Evolutionary conservation across 2,888 invertebrate species (phyloP).

Genomic region (Cancer borealis): DNA sequence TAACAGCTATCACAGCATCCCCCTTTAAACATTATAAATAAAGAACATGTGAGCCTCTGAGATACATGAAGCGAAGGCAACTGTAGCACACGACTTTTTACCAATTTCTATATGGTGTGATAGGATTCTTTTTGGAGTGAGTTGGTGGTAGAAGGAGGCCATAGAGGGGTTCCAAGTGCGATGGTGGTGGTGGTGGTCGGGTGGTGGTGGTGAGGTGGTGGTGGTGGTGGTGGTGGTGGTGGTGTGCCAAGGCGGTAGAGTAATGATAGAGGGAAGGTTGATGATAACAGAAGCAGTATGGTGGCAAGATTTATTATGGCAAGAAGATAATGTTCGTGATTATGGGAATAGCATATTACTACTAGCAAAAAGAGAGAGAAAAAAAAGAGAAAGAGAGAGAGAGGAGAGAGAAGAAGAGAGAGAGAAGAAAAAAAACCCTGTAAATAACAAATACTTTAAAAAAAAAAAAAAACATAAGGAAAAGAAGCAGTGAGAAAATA

Average conservation of each 20-base stretch:
- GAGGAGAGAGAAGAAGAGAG: neutral
- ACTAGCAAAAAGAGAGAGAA: neutral
- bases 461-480: too few relatives aligned
- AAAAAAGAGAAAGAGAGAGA: conserved; percentile 11
- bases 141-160: neutral
- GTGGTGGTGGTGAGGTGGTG: conserved; percentile 9
- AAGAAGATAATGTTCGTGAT: neutral
- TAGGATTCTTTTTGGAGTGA: neutral
- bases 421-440: neutral
- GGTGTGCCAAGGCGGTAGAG: neutral
- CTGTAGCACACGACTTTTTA: neutral
- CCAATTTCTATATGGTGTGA: neutral
- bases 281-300: neutral
- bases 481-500: too few relatives aligned
- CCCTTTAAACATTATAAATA: neutral
- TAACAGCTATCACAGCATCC: neutral
- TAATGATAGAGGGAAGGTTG: neutral
- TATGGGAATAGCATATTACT: neutral
- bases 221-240: conserved; percentile 29
- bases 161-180: neutral
- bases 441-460: too few relatives aligned
- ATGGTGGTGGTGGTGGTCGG: neutral
- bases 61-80: neutral
- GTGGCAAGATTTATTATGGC: neutral
- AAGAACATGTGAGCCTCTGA: neutral